A percentile compares a stretch with the other conserved stretches of the same genome.
Conservation (phyloP, 1,140 invertebrate species). For the Trialeurodes vaporariorum region DNA sequence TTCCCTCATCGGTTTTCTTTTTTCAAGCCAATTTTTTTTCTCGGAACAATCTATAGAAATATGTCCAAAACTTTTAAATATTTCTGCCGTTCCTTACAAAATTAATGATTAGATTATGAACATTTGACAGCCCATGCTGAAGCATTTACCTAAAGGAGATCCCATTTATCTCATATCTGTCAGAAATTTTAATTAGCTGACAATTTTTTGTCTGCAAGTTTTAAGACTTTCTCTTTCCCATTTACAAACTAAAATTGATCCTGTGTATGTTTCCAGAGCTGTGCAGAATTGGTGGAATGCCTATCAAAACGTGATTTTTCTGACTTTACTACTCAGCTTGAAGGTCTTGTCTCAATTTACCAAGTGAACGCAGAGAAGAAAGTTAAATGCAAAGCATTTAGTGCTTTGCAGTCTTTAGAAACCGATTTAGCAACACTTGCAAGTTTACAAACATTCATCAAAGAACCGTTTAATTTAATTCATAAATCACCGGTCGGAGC, state of each 20-base stretch:
- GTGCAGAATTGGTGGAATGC: conserved; percentile 72
- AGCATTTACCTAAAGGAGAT: no score
- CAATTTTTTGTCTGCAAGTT: no score
- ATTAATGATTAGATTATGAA: no score
- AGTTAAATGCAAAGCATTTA: conserved; percentile 84
- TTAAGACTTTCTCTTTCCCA: background rate
- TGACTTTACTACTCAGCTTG: conserved; percentile 84
- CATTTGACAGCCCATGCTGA: no score
- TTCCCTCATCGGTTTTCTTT: no score
- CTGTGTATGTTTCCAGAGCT: conserved; percentile 48
- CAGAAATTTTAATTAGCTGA: no score
- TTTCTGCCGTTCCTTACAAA: no score
- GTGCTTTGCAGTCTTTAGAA: conserved; percentile 82
- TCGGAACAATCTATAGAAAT: no score
- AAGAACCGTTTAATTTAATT: conserved; percentile 75
- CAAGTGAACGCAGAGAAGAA: conserved; percentile 90
- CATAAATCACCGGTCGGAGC: conserved; percentile 82
- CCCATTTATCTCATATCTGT: no score
- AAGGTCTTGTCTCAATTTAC: conserved; percentile 84
- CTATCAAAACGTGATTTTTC: conserved; percentile 71
- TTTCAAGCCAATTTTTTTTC: no score
- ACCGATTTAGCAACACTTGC: conserved; percentile 75
- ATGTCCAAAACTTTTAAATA: no score
- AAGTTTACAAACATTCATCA: conserved; percentile 65
- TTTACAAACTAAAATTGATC: conserved; percentile 8